phyloP scores from a whole-genome alignment of 1,140 invertebrate genomes.

The Scaptomyza graminum region DNA sequence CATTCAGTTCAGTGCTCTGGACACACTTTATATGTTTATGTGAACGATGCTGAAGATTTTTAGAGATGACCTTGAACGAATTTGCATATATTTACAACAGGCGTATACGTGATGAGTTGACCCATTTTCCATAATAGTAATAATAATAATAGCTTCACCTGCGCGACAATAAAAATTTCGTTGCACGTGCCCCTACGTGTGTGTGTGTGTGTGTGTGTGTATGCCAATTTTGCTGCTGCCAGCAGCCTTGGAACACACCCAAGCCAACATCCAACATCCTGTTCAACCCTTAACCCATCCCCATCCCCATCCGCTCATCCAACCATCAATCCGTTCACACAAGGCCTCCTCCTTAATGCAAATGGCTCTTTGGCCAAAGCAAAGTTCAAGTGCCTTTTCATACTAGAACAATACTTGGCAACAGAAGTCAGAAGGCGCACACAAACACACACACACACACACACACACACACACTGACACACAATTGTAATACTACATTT shows the following conservation, averaged over 20 bases:
- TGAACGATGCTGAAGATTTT: not conserved
- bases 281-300: constrained; percentile 17
- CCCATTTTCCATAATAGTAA: constrained; percentile 26
- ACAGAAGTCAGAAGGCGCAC: constrained; percentile 1
- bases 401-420: constrained; percentile 5
- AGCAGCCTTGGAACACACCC: constrained; percentile 41
- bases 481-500: not conserved
- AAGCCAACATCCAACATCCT: constrained; percentile 35
- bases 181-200: not conserved
- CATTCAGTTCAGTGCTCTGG: not conserved
- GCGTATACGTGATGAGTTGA: constrained; percentile 1
- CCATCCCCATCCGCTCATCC: not conserved
- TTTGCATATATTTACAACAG: not conserved
- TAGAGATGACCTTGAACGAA: constrained; percentile 46
- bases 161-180: constrained; percentile 8
- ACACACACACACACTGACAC: no score
- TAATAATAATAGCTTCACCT: not conserved
- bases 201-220: constrained; percentile 16
- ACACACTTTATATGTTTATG: constrained; percentile 23
- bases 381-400: constrained; percentile 77
- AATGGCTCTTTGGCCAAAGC: constrained; percentile 45
- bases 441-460: constrained; percentile 4
- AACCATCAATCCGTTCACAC: constrained; percentile 14
- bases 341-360: constrained; percentile 68
- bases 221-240: constrained; percentile 25